phyloP scores from a whole-genome alignment of 2,113 vertebrate genomes.

The Poecilia latipinna region DNA sequence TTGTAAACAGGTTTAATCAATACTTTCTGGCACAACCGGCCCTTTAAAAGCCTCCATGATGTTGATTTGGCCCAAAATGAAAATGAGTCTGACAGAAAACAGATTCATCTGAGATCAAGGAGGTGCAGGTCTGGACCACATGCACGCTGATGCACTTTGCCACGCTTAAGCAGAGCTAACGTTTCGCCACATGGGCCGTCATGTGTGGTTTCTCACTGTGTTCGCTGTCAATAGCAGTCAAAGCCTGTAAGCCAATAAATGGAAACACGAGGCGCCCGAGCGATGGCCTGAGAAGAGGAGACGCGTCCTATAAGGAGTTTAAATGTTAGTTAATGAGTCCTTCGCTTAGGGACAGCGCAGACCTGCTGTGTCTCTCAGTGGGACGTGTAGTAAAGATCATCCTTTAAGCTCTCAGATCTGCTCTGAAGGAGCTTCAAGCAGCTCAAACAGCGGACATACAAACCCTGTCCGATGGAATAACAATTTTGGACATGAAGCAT shows the following conservation, averaged over 20 bases:
- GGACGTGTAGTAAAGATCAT: too few species aligned
- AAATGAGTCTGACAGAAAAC: background rate
- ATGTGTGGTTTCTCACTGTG: conserved; percentile 15
- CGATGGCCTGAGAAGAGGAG: background rate
- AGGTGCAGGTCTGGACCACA: background rate
- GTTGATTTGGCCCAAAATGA: too few species aligned
- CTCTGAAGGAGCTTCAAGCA: too few species aligned
- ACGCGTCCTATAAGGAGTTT: background rate
- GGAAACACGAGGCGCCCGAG: background rate
- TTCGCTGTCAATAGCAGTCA: background rate
- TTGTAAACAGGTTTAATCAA: too few species aligned
- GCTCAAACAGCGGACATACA: too few species aligned
- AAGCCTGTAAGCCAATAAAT: background rate
- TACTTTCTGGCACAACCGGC: too few species aligned
- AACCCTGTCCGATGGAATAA: background rate
- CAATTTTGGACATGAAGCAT: background rate
- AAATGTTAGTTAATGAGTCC: background rate
- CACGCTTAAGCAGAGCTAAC: conserved; percentile 8
- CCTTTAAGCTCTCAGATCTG: too few species aligned
- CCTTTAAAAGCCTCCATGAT: too few species aligned
- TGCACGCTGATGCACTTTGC: background rate
- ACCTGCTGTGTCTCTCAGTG: background rate
- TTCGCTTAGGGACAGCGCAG: background rate
- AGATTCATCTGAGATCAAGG: background rate
- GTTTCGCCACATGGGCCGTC: background rate